Conservation (phyloP, 2,797 vertebrate genomes). For the Varecia variegata region DNA sequence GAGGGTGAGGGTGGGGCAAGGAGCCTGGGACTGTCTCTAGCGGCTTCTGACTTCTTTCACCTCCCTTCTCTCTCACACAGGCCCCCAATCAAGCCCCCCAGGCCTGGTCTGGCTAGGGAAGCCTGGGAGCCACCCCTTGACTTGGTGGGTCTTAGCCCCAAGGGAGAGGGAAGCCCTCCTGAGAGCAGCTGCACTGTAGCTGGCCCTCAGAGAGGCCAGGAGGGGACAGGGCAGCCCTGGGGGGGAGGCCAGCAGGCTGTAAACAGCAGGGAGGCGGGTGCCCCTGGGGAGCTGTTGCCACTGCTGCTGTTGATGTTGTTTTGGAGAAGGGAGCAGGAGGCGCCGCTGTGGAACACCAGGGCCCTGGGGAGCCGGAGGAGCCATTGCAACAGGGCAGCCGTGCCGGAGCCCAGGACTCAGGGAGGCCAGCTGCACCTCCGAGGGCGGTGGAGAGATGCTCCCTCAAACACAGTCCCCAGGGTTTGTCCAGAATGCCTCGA, state of each 20-base stretch:
- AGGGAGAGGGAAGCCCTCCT: not conserved
- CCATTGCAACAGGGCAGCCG: not conserved
- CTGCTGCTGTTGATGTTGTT: not conserved
- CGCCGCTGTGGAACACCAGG: not conserved
- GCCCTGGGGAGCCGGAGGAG: not conserved
- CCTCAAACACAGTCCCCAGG: not conserved
- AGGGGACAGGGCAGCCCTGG: not conserved
- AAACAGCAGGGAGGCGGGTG: not conserved
- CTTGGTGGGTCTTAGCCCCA: not conserved
- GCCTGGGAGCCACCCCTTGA: not conserved
- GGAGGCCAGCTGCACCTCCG: not conserved
- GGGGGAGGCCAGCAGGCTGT: not conserved
- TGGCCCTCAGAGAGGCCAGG: no score
- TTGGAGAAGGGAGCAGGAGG: conserved; percentile 23
- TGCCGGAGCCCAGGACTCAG: not conserved
- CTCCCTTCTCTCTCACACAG: not conserved
- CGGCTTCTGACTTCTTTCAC: not conserved
- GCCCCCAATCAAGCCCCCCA: no score
- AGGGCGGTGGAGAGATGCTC: not conserved
- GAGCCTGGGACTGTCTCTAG: not conserved
- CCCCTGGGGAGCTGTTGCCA: not conserved
- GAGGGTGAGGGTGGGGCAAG: not conserved
- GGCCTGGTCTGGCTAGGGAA: not conserved
- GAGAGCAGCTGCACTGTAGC: not conserved
- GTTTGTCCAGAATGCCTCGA: not conserved